Conservation (phyloP, 2,797 vertebrate genomes). For the Setipinna tenuifilis region DNA sequence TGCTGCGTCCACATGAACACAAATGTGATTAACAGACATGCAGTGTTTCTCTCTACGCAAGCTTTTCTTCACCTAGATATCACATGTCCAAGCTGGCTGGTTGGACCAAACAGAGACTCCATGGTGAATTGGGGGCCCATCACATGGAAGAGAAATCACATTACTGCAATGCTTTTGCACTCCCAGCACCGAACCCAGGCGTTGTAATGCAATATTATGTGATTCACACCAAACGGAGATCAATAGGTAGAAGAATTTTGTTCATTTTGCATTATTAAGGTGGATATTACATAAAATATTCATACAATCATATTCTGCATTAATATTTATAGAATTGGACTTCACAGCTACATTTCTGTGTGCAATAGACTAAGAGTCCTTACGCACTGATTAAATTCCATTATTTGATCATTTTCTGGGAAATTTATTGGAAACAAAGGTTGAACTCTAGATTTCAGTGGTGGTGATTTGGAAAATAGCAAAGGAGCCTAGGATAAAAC, state of each 20-base stretch:
- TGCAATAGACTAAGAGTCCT: constrained; percentile 69
- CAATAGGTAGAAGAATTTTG: constrained; percentile 69
- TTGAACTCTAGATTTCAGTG: constrained; percentile 26
- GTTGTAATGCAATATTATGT: constrained; percentile 57
- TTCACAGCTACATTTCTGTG: constrained; percentile 81
- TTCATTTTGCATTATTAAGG: constrained; percentile 80
- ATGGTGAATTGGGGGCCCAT: neutral
- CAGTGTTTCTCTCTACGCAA: neutral
- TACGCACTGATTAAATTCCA: constrained; percentile 77
- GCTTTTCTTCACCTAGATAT: neutral
- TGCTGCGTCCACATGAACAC: neutral
- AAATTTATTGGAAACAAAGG: constrained; percentile 63
- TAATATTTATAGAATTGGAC: constrained; percentile 85
- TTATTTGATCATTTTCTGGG: constrained; percentile 77
- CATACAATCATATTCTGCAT: constrained; percentile 77
- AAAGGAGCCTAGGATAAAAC: constrained; percentile 6
- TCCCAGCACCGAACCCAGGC: constrained; percentile 6
- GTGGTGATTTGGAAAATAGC: neutral
- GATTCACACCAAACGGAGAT: constrained; percentile 65
- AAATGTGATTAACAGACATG: neutral
- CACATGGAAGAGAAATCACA: neutral
- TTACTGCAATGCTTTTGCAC: neutral
- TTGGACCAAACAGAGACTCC: neutral
- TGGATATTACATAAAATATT: constrained; percentile 81
- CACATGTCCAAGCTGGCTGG: neutral